Evolutionary conservation across 1,140 invertebrate species (phyloP).

Genomic region (Aphis craccivora): DNA sequence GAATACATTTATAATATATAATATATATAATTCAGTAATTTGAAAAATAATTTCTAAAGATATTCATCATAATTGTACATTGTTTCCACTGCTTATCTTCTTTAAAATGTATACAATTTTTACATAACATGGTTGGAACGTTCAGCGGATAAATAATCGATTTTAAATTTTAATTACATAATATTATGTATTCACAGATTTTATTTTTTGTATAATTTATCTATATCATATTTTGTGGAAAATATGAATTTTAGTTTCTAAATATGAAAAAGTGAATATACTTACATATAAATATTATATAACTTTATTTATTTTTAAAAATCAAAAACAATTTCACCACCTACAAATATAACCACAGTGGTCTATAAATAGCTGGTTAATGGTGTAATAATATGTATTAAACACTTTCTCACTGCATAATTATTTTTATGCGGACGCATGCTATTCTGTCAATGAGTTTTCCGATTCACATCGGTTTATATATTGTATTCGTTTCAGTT

Average conservation of each 20-base stretch:
- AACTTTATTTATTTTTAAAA: neutral
- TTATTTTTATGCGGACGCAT: too few relatives aligned
- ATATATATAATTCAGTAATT: neutral
- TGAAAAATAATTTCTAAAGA: neutral
- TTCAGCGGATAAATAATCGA: neutral
- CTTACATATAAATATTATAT: too few relatives aligned
- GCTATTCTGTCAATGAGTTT: neutral
- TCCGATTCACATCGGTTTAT: neutral
- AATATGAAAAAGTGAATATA: too few relatives aligned
- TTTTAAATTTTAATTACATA: neutral
- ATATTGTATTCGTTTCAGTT: neutral
- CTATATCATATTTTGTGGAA: too few relatives aligned
- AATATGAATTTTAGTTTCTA: too few relatives aligned
- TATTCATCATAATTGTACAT: neutral
- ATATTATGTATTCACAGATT: neutral
- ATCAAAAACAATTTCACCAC: neutral
- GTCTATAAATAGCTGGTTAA: too few relatives aligned
- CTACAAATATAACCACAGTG: neutral
- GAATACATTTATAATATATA: too few relatives aligned
- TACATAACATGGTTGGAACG: accelerated
- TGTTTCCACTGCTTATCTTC: neutral
- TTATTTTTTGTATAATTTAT: too few relatives aligned
- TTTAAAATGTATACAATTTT: neutral
- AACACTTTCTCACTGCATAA: too few relatives aligned
- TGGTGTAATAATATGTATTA: too few relatives aligned